Evolutionary conservation across 2,888 invertebrate species (phyloP), one percentile per base, ranked within the genome.

Genomic region (Cephus rjabovi): DNA sequence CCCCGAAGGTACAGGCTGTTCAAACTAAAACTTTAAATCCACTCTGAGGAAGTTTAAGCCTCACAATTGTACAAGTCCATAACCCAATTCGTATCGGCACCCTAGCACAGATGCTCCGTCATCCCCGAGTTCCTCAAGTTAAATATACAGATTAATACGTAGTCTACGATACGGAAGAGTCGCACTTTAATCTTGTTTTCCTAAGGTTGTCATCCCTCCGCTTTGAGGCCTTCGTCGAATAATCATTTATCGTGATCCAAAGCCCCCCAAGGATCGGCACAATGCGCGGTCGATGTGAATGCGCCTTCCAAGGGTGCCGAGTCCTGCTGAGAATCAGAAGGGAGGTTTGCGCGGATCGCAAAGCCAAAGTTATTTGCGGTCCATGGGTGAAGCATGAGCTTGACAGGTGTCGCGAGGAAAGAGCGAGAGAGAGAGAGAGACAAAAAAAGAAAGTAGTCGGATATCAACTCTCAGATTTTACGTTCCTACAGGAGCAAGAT

Each of bases 321-420:
- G 15, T 31, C 56, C 68, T 12, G 73, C 40, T 33, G 76, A 73
- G 74, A 74, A 69, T 74, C 71, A 56, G 77, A 77, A 77, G 75
- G 70, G 75, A 34, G 73, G 69, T 69, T 69, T 40, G 75, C 75
- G 56, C 35, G 71, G 34, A 70, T 74, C 77, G 56, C 23, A 56
- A 56, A 56, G 56, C 40, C 35, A 75, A 77, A 77, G 77, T 77
- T 75, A 77, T 77, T 77, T 77, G 77, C 77, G 77, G 75, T 74
- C 69, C 56, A 56, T 34, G 77, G 69, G 75, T 71, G 75, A 77
- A 70, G 77, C 77, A 75, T 77, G 77, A 77, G 77, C 75, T 77
- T 77, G 77, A 77, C 77, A 77, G 77, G 75, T 77, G 77, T 77
- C 75, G 75, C 75, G 56, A 77, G 77, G 74, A 77, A 12, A 35